These are phyloP conservation scores for Gryllus longicercus DNA, from an alignment of 2,888 invertebrate species.

Conservation along the genomic window DNA sequence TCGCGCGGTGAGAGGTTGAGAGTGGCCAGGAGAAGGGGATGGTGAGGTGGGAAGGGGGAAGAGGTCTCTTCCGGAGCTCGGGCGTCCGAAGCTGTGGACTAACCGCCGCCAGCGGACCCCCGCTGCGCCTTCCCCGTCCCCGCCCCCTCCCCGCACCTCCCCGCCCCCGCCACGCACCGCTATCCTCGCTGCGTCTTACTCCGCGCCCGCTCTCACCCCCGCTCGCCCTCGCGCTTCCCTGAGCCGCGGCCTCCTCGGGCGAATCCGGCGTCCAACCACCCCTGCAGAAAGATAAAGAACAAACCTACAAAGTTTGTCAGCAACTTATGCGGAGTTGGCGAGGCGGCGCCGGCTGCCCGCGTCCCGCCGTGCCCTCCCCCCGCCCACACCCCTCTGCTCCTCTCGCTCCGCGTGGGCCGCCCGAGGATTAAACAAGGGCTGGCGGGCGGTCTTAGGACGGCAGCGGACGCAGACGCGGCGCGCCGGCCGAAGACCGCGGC, in stretches of 20 bases:
- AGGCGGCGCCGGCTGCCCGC: neutral
- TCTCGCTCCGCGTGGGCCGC: neutral
- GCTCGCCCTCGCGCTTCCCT: neutral
- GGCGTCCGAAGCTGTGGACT: neutral
- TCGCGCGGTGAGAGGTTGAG: neutral
- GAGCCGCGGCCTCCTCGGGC: neutral
- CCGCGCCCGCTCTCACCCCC: neutral
- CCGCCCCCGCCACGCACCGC: neutral
- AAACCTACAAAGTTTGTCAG: neutral
- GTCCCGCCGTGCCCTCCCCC: neutral
- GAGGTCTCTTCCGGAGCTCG: neutral
- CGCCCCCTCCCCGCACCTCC: too few relatives aligned
- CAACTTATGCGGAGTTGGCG: conserved; percentile 3
- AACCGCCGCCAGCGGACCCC: neutral
- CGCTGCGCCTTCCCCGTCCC: too few relatives aligned
- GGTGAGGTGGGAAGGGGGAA: neutral
- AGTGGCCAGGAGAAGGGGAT: neutral
- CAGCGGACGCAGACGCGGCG: neutral
- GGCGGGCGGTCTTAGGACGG: neutral
- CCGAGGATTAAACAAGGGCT: neutral
- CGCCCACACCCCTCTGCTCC: neutral
- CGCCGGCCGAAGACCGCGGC: neutral
- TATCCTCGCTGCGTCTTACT: neutral
- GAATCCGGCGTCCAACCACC: neutral
- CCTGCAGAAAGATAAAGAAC: conserved; percentile 4